Evolutionary conservation across 2,888 invertebrate genomes (phyloP).

Genomic region (Euproctis similis): DNA sequence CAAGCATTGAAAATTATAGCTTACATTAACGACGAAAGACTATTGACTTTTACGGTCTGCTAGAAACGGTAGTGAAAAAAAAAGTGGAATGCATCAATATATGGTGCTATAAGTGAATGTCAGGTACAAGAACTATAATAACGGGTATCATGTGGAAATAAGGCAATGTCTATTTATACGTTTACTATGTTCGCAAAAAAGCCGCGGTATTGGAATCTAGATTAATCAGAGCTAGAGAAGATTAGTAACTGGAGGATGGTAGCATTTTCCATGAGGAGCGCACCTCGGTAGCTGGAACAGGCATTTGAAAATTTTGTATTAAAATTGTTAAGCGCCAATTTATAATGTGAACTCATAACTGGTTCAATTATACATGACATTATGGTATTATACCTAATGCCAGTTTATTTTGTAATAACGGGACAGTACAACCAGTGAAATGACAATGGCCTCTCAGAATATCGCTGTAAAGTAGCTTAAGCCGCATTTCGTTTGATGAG

Average conservation of each 20-base stretch:
- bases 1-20: conserved; percentile 31
- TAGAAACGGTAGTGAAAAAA: conserved; percentile 27
- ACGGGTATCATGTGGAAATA: conserved; percentile 27
- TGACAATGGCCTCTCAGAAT: too few relatives aligned
- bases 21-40: conserved; percentile 22
- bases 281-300: too few relatives aligned
- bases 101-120: conserved; percentile 24
- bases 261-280: too few relatives aligned
- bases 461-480: too few relatives aligned
- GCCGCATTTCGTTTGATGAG: too few relatives aligned
- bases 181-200: conserved; percentile 22
- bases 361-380: too few relatives aligned
- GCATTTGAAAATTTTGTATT: too few relatives aligned
- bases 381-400: too few relatives aligned
- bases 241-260: background rate
- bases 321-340: too few relatives aligned
- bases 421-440: too few relatives aligned
- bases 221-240: conserved; percentile 9
- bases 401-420: too few relatives aligned
- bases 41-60: conserved; percentile 24
- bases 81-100: conserved; percentile 19
- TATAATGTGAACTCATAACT: too few relatives aligned
- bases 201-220: conserved; percentile 13
- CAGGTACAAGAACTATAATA: conserved; percentile 26
- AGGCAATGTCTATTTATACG: conserved; percentile 28